phyloP scores from a whole-genome alignment of 1,140 invertebrate species.

The Rhizoglyphus robini region DNA sequence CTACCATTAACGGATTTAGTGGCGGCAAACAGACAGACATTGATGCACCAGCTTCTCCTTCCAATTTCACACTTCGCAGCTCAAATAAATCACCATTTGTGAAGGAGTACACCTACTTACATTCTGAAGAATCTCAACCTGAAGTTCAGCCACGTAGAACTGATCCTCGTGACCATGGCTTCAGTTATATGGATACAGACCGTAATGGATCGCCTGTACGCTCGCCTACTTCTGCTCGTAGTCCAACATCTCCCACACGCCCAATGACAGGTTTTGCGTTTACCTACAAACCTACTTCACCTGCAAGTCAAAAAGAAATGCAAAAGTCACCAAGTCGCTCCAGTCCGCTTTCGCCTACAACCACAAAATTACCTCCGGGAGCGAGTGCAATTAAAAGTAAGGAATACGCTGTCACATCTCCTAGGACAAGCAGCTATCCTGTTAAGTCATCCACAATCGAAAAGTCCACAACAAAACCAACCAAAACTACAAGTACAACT shows the following conservation, averaged over 20 bases:
- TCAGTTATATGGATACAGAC: constrained; percentile 24
- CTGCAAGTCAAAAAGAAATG: no score
- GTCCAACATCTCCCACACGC: not conserved
- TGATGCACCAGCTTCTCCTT: not conserved
- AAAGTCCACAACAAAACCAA: not conserved
- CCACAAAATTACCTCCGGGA: not conserved
- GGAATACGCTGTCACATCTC: not conserved
- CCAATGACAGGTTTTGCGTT: constrained; percentile 26
- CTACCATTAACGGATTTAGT: not conserved
- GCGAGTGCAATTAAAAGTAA: not conserved
- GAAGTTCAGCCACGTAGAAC: constrained; percentile 17
- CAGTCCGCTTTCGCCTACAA: constrained; percentile 4
- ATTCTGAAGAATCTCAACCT: not conserved
- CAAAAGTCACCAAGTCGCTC: no score
- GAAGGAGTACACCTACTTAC: constrained; percentile 15
- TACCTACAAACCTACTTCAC: constrained; percentile 26
- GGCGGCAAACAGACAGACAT: not conserved
- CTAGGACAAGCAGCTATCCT: not conserved
- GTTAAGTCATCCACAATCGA: constrained; percentile 1
- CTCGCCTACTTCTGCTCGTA: not conserved
- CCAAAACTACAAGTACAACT: not conserved
- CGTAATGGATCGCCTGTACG: not conserved
- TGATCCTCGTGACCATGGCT: constrained; percentile 25
- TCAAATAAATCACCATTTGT: constrained; percentile 16
- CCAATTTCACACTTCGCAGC: not conserved